Evolutionary conservation across 1,140 invertebrate genomes (phyloP), one percentile per base, ranked within the genome.

Genomic region (Helicoverpa armigera): DNA sequence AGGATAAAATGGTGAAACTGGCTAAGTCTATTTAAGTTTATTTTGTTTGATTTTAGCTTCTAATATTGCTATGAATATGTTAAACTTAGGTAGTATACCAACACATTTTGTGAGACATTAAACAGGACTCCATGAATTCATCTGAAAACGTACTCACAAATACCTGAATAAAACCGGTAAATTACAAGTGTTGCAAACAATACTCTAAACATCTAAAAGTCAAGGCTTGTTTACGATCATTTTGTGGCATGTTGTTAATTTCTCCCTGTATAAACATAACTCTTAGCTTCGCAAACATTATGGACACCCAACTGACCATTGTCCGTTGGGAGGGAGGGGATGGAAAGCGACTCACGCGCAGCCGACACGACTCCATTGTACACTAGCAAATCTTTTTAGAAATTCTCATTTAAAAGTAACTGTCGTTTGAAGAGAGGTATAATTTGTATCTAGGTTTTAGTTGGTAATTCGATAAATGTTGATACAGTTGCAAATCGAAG

Each of bases 291-390:
- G 13, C 29, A 63, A 3, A 60, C 23, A 23, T 50, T 51, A 65
- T 43, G 35, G 35, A 70, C 50, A 53, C 10, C 11, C 53, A 31
- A n/a, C 23, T 72, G 70, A 73, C 70, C 70, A 73, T 73, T 73
- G 56, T 77, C 75, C 60, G 31, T n/a, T 18, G 18, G 65, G 11
- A 1, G 1, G 14, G 61, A 54, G 60, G 7, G 50, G 61, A 50
- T 77, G 61, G 43, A 77, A 77, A 77, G 58, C 74, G 61, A 61
- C 58, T 75, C 74, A 65, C 74, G 60, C 43, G 74, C 74, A 77
- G 23, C 48, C 43, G 74, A 63, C 74, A 77, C 74, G 74, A 77
- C 74, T 77, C 60, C 48, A 65, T 77, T 77, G 74, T 77, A n/a
- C 14, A 35, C 23, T n/a, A 58, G 73, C 73, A 53, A 75, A 75